Base-by-base conservation (phyloP, 2,113 vertebrate species). In the Carassius gibelio region DNA sequence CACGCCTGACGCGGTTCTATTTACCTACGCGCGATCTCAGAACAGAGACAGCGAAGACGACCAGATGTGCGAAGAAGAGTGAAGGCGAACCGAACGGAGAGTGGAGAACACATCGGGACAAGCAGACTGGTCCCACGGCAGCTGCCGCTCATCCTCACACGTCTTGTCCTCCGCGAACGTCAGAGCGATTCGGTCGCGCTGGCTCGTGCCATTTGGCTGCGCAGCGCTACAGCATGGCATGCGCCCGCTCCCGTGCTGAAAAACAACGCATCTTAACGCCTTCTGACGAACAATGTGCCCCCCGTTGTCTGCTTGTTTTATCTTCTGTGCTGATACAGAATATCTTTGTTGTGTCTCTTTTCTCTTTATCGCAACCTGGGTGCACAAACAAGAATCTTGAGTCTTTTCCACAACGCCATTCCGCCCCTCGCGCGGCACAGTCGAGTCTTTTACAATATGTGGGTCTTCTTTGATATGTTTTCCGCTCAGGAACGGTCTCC, bases 71-170 rank as follows among this genome's bases (percentile, higher is more conserved):
- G 55, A 86, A 42, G 9, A 11, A 48, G 9, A 21, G 17, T 62
- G 61, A 57, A 84, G 66, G 76, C 90, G 84, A 86, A 64, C 78
- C 81, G 34, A 75, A 78, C 88, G 87, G 38, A 88, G 89, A 82
- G 89, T 88, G 85, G 66, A 72, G 45, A 36, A 68, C 59, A 76
- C 86, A 75, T 85, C 79, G 68, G 80, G 87, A 78, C 88, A 79
- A 75, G 86, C 88, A 52, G 86, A 84, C 57, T 86, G 75, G 87
- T 88, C 83, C 84, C 78, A 76, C 88, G 88, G 91, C 89, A 69
- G 84, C 74, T 90, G 91, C 90, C 88, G 89, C 90, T 91, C 91
- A 93, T 93, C 69, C 86, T 93, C 88, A 85, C 57, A 38, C 30
- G 48, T 84, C 76, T 84, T 66, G 21, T 83, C 57, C 38, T 71